These are phyloP conservation scores for Engystomops pustulosus DNA, from an alignment of 2,113 vertebrate genomes.

Conservation along the genomic window DNA sequence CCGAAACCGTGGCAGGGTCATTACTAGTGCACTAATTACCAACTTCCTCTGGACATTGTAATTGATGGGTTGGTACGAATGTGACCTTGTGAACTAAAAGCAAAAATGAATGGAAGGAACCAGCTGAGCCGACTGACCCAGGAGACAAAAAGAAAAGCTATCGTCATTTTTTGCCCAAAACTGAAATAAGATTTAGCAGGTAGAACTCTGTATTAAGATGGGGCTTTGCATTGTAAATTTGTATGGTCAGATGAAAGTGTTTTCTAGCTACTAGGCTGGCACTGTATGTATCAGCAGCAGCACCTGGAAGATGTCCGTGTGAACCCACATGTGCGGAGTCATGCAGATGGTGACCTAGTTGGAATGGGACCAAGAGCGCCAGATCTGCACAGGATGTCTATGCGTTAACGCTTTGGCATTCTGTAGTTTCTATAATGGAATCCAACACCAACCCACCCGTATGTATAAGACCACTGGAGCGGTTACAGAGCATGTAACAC, in stretches of 20 bases:
- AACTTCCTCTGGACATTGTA: slow-evolving; percentile 48
- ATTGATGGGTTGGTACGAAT: slow-evolving; percentile 33
- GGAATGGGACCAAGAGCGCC: not conserved
- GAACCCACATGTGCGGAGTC: not conserved
- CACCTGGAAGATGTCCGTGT: not conserved
- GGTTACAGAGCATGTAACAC: no score
- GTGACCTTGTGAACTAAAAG: slow-evolving; percentile 37
- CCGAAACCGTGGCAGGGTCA: slow-evolving; percentile 28
- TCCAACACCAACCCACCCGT: no score
- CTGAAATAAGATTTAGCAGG: not conserved
- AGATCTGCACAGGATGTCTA: not conserved
- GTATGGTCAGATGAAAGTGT: not conserved
- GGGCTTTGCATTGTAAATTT: not conserved
- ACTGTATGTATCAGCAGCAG: not conserved
- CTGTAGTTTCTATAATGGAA: not conserved
- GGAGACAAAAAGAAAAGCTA: not conserved
- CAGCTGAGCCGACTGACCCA: slow-evolving; percentile 17
- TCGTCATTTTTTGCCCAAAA: no score
- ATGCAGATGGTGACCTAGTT: slow-evolving; percentile 9
- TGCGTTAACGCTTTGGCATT: not conserved
- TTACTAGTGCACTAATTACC: slow-evolving; percentile 40
- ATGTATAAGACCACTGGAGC: no score
- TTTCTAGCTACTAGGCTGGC: not conserved
- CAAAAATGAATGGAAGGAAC: slow-evolving; percentile 20
- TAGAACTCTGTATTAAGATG: not conserved